Evolutionary conservation across 2,888 invertebrate species (phyloP), one percentile per base, ranked within the genome.

Genomic region (Diarsia rubi): DNA sequence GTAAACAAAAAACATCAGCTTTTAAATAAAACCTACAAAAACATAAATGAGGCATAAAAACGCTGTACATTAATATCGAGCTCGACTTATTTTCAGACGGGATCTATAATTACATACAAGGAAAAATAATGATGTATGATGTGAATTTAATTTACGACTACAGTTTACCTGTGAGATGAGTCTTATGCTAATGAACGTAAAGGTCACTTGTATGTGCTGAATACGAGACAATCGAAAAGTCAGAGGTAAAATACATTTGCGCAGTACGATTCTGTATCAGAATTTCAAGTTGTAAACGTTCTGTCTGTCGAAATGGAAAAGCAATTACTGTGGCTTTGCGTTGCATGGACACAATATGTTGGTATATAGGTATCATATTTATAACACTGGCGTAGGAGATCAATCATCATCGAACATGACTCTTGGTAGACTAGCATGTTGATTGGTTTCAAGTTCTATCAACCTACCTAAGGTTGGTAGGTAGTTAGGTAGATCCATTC

Each of bases 261-360:
- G 31, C n/a, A 24, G 5, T 2, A 54, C n/a, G 12, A 77, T 52
- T 65, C 4, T 9, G 2, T 42, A 12, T 64, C 14, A 5, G 12
- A 24, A 37, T 62, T 37, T n/a, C 19, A 19, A n/a, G 57, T 57
- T 69, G n/a, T 49, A 45, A 62, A 64, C 57, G 54, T 5, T 31
- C 31, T 57, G 21, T 71, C 47, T 71, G 24, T 45, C 19, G 24
- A n/a, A 44, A 14, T 59, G 44, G 31, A 21, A 71, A 63, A 79
- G 24, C 73, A 71, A 65, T 79, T 69, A 78, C 27, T 5, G 19
- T 27, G 60, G 69, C 21, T 37, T 37, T 11, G n/a, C 70, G 14
- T 69, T 78, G 75, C 62, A 75, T 69, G 45, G 52, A 69, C 79
- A 60, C 14, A 60, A 52, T 37, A 60, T 78, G 49, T 60, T 37